phyloP scores from a whole-genome alignment of 2,888 invertebrate genomes.

The Antheraea assamensis region DNA sequence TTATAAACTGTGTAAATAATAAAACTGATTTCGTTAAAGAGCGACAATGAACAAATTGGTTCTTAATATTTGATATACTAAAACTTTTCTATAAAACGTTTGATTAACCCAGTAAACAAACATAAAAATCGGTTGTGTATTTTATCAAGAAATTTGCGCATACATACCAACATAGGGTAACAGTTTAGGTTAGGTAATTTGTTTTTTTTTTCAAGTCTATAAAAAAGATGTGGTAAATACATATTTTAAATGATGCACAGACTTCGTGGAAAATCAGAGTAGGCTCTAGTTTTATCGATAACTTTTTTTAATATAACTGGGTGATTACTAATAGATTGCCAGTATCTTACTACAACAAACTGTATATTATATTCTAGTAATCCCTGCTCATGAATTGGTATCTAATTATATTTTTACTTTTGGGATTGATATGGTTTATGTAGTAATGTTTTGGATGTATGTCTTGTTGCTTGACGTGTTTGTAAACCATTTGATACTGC shows the following conservation, averaged over 20 bases:
- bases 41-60: too few species aligned
- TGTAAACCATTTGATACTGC: background rate
- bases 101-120: too few species aligned
- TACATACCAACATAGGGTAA: too few species aligned
- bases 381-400: background rate
- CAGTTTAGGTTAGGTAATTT: too few species aligned
- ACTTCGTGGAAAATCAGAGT: background rate
- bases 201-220: too few species aligned
- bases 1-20: background rate
- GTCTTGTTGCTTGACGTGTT: constrained; percentile 14
- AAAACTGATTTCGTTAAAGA: background rate
- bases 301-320: background rate
- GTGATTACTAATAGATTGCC: background rate
- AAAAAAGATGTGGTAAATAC: too few species aligned
- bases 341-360: background rate
- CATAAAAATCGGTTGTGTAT: too few species aligned
- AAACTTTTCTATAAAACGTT: too few species aligned
- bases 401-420: background rate
- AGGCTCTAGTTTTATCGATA: background rate
- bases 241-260: background rate
- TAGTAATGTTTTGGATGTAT: constrained; percentile 9
- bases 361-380: background rate
- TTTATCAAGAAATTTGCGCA: too few species aligned
- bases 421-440: background rate
- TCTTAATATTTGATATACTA: too few species aligned